Evolutionary conservation across 2,888 invertebrate genomes (phyloP).

Genomic region (Agrilus cyanescens): DNA sequence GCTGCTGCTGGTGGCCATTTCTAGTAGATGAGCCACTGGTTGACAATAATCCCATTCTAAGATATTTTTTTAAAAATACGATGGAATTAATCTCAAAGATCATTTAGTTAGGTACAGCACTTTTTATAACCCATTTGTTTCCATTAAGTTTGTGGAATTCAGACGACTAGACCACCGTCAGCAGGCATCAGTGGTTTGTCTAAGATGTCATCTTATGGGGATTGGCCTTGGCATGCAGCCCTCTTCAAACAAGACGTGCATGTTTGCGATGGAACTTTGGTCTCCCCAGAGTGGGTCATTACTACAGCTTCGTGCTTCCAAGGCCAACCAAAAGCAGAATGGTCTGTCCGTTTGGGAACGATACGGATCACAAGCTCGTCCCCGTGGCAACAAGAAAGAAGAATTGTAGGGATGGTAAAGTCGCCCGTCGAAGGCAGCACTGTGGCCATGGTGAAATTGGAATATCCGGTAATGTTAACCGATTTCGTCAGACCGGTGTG

Average conservation of each 20-base stretch:
- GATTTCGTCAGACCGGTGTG: conserved; percentile 80
- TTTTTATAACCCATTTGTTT: too few relatives aligned
- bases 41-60: too few relatives aligned
- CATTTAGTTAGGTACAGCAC: too few relatives aligned
- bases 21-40: too few relatives aligned
- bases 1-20: too few relatives aligned
- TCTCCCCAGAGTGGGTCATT: conserved; percentile 72
- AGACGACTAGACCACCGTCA: conserved; percentile 25
- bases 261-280: conserved; percentile 77
- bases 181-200: conserved; percentile 35
- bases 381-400: conserved; percentile 78
- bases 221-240: conserved; percentile 90
- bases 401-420: conserved; percentile 76
- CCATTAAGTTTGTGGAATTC: conserved; percentile 20
- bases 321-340: conserved; percentile 77
- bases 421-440: conserved; percentile 84
- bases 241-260: conserved; percentile 74
- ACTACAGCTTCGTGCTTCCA: conserved; percentile 80
- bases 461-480: conserved; percentile 59
- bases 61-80: too few relatives aligned
- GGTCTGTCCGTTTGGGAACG: conserved; percentile 69
- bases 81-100: too few relatives aligned
- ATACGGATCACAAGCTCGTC: conserved; percentile 66
- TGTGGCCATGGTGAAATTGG: conserved; percentile 67
- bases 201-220: conserved; percentile 67